Percentiles rank a stretch among this genome's conserved stretches.
These are phyloP conservation scores for Porites rus DNA, from an alignment of 92 coral and sea anemone species.

Conservation along the genomic window DNA sequence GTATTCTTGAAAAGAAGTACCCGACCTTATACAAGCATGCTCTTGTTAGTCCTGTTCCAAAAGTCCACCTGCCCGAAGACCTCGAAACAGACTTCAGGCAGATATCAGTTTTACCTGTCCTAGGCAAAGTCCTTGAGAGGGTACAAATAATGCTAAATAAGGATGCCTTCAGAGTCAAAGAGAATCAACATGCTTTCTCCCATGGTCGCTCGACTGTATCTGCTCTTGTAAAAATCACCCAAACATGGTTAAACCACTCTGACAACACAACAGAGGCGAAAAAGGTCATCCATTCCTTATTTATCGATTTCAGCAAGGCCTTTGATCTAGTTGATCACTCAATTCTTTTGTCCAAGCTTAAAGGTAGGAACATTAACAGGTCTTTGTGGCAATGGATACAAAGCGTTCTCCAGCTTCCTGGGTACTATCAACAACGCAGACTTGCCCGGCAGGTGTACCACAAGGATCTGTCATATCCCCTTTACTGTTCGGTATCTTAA, in stretches of 20 bases:
- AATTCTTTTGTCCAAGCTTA: not conserved
- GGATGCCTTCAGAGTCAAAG: not conserved
- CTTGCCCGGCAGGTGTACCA: slow-evolving; percentile 3
- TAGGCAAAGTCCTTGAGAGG: not conserved
- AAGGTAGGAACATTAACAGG: slow-evolving; percentile 4
- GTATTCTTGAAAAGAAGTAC: slow-evolving; percentile 29
- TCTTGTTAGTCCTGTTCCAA: slow-evolving; percentile 44
- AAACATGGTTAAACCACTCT: not conserved
- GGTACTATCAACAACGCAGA: not conserved
- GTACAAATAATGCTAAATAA: too few species aligned
- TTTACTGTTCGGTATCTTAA: too few species aligned
- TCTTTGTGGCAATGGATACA: not conserved
- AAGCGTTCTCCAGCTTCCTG: not conserved
- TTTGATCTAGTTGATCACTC: not conserved
- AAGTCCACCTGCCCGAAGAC: slow-evolving; percentile 35
- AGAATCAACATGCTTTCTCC: not conserved
- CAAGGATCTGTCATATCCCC: not conserved
- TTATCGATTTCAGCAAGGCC: not conserved
- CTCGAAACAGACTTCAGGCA: slow-evolving; percentile 29
- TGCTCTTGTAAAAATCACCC: not conserved
- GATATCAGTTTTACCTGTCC: slow-evolving; percentile 29
- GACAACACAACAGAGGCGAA: not conserved
- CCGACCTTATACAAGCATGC: slow-evolving; percentile 33
- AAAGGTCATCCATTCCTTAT: not conserved
- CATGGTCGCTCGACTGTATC: not conserved